Conservation (phyloP, 2,797 vertebrate species). For the Sandelia bainsii region DNA sequence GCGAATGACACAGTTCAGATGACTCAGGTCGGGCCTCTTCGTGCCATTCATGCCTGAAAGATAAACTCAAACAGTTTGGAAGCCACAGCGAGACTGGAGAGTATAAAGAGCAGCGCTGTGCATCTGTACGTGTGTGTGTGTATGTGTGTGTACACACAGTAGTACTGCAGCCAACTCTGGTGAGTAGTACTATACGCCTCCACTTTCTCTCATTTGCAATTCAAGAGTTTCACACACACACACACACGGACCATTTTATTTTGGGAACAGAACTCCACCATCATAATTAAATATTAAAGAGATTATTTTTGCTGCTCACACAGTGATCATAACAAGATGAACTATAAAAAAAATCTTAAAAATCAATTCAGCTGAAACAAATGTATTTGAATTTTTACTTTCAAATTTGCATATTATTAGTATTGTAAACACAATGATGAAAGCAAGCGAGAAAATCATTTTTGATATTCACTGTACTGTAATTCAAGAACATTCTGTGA, state of each 20-base stretch:
- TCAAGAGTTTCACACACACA: conserved; percentile 14
- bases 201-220: conserved; percentile 16
- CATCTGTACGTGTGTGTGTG: conserved; percentile 1
- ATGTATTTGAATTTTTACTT: too few relatives aligned
- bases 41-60: conserved; percentile 29
- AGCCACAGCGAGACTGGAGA: conserved; percentile 13
- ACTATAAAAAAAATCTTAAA: too few relatives aligned
- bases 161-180: background rate
- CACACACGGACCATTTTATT: conserved; percentile 16
- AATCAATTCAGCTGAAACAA: background rate
- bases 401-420: too few relatives aligned
- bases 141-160: background rate
- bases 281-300: conserved; percentile 30
- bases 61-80: conserved; percentile 23
- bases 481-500: too few relatives aligned
- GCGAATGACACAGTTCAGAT: background rate
- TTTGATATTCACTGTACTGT: too few relatives aligned
- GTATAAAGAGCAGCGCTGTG: conserved; percentile 10
- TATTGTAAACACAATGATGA: too few relatives aligned
- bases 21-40: conserved; percentile 2
- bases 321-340: background rate
- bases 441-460: too few relatives aligned
- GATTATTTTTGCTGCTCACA: conserved; percentile 29
- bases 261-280: conserved; percentile 18
- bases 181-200: conserved; percentile 12